Evolutionary conservation across 2,797 vertebrate genomes (phyloP), one percentile per base, ranked within the genome.

Genomic region (Phoebastria nigripes): DNA sequence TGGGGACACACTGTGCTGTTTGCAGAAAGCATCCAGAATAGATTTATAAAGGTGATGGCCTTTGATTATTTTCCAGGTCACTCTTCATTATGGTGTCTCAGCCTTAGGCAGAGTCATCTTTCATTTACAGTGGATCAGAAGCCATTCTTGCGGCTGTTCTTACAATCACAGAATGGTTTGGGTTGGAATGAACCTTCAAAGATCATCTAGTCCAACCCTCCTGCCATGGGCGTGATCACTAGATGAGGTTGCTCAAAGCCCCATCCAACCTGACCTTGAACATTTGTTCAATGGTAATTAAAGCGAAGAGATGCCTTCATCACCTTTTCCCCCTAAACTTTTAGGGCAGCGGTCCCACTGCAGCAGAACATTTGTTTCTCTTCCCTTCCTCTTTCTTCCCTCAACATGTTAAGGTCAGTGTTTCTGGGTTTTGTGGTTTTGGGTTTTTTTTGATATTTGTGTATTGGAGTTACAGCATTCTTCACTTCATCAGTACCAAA

Each of bases 161-260:
- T 61, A 8, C 2, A 19, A 1, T 18, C 42, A 18, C 44, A 22
- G 71, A 42, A n/a, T 21, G 54, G 33, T 59, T 63, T 85, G 49
- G 25, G 16, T 39, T 55, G 63, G 49, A 51, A 88, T 39, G 56
- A 35, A 29, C 61, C 20, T 46, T 49, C 62, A 14, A 5, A 74
- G 71, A 11, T 49, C 29, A 6, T 15, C 37, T 10, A 11, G 12
- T 29, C 52, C 42, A 31, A 1, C 1, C 5, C 3, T 7, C 17
- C 5, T 37, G 49, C 56, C 3, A 0, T 9, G 16, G 47, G 19
- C 49, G 59, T 21, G 35, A 39, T 24, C 46, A 9, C 12, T 18
- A 3, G 9, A 22, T 6, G 35, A 42, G 22, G 31, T 4, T 55
- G n/a, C 44, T 76, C 25, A 61, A 44, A 80, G 49, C 54, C 31